Conservation (phyloP, 2,113 vertebrate species). For the Hippocampus mohnikei region DNA sequence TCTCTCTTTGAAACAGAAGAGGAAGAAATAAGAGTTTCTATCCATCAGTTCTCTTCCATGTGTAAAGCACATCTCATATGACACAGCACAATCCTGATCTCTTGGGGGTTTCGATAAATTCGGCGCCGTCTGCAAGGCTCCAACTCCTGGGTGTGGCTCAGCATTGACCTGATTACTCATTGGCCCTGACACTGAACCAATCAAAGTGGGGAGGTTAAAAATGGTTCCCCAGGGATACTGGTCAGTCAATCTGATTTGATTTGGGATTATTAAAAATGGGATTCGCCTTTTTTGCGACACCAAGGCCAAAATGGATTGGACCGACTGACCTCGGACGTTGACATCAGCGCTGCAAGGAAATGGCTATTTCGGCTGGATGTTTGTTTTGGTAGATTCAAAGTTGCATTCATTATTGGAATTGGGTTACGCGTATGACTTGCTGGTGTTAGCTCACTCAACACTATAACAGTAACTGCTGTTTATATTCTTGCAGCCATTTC, state of each 20-base stretch:
- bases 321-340: conserved; percentile 44
- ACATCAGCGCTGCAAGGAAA: conserved; percentile 37
- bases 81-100: conserved; percentile 13
- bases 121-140: conserved; percentile 44
- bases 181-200: conserved; percentile 57
- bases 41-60: conserved; percentile 25
- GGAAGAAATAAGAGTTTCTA: conserved; percentile 28
- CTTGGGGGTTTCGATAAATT: conserved; percentile 51
- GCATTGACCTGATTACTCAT: conserved; percentile 58
- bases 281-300: conserved; percentile 50
- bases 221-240: conserved; percentile 47
- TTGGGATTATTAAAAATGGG: conserved; percentile 52
- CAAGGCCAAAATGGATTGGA: conserved; percentile 47
- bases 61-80: conserved; percentile 17
- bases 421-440: conserved; percentile 14
- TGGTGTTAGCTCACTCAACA: conserved; percentile 14
- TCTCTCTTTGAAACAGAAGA: conserved; percentile 10
- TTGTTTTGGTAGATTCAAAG: conserved; percentile 32
- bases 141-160: conserved; percentile 54
- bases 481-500: background rate
- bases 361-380: conserved; percentile 30
- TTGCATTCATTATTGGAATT: conserved; percentile 27
- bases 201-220: conserved; percentile 47
- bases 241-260: conserved; percentile 65
- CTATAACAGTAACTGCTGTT: conserved; percentile 10